These are phyloP conservation scores for Cheilosia pagana DNA, from an alignment of 2,888 invertebrate genomes.

Conservation along the genomic window DNA sequence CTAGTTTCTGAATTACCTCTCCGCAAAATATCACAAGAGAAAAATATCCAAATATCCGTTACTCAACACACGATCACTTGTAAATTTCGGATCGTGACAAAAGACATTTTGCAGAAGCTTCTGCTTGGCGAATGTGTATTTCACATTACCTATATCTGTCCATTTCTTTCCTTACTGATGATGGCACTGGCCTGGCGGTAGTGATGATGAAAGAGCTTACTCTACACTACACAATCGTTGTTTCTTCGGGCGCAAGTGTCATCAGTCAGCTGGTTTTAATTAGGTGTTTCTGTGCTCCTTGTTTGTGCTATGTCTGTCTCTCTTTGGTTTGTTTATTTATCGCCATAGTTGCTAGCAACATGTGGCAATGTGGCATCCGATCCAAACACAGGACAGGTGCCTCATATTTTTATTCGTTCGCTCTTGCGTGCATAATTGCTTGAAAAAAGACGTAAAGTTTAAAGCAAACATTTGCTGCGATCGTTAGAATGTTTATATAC, in stretches of 20 bases:
- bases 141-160: slow-evolving; percentile 10
- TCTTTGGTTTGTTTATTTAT: slow-evolving; percentile 63
- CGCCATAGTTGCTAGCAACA: slow-evolving; percentile 33
- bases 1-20: slow-evolving; percentile 31
- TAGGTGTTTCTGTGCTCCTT: slow-evolving; percentile 13
- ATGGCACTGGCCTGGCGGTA: background rate
- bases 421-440: no score
- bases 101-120: slow-evolving; percentile 26
- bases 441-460: no score
- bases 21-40: slow-evolving; percentile 14
- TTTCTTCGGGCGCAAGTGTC: slow-evolving; percentile 54
- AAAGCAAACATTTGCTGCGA: no score
- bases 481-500: no score
- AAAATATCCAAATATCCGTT: slow-evolving; percentile 25
- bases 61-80: slow-evolving; percentile 20
- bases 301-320: slow-evolving; percentile 12
- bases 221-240: background rate
- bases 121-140: slow-evolving; percentile 25
- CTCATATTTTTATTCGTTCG: no score
- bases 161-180: slow-evolving; percentile 2
- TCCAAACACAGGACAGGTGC: no score
- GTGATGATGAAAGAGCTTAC: slow-evolving; percentile 19
- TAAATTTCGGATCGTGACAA: background rate
- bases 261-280: slow-evolving; percentile 66
- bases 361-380: no score